phyloP scores from a whole-genome alignment of 2,888 invertebrate genomes.

The Scaptomyza flava region DNA sequence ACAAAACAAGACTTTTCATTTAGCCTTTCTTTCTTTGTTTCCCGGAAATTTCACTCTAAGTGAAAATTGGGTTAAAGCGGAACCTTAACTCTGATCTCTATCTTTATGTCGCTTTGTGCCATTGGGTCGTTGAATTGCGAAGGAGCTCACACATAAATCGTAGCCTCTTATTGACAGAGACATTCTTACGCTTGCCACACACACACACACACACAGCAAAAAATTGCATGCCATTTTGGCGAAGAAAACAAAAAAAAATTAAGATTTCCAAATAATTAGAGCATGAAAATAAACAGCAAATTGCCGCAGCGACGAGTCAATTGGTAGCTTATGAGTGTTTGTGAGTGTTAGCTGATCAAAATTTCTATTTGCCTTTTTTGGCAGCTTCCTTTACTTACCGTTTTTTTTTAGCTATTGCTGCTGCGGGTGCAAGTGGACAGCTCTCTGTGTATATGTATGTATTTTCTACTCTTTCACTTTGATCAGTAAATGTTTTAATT shows the following conservation, averaged over 20 bases:
- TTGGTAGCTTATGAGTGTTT: constrained; percentile 20
- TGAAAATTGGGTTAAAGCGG: constrained; percentile 71
- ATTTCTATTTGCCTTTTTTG: constrained; percentile 77
- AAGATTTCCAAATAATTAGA: constrained; percentile 78
- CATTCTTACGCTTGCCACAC: neutral
- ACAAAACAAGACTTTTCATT: constrained; percentile 69
- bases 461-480: constrained; percentile 36
- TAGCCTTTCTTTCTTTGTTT: constrained; percentile 2
- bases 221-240: constrained; percentile 54
- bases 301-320: constrained; percentile 49
- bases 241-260: constrained; percentile 42
- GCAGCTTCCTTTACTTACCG: constrained; percentile 64
- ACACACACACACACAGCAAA: neutral
- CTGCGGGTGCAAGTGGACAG: constrained; percentile 52
- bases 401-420: constrained; percentile 15
- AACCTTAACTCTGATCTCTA: constrained; percentile 26
- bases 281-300: constrained; percentile 75
- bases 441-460: constrained; percentile 25
- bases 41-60: constrained; percentile 64
- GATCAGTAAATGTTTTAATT: constrained; percentile 61
- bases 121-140: constrained; percentile 31
- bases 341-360: constrained; percentile 43
- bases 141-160: constrained; percentile 8
- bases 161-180: constrained; percentile 29
- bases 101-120: constrained; percentile 53